phyloP scores from a whole-genome alignment of 2,797 vertebrate species.

The Arctocebus calabarensis region DNA sequence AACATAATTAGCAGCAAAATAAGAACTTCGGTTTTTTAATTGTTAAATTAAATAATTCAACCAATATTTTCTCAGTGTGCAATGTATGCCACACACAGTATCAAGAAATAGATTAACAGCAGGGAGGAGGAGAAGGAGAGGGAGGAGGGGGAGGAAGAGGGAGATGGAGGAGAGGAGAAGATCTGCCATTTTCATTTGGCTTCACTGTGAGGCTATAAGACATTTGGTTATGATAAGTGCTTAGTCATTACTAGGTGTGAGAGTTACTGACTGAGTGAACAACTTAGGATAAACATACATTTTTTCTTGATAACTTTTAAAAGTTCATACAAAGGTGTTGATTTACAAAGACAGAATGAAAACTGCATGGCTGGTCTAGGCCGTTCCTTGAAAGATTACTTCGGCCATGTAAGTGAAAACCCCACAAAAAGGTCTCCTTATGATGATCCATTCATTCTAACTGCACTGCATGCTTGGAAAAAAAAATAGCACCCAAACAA shows the following conservation, averaged over 20 bases:
- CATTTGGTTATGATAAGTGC: background rate
- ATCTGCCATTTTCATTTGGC: background rate
- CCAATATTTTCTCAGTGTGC: background rate
- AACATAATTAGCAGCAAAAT: background rate
- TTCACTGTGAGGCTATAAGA: background rate
- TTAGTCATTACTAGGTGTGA: background rate
- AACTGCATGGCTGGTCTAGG: background rate
- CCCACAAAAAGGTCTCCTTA: conserved; percentile 21
- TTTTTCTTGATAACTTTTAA: background rate
- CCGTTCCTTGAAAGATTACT: conserved; percentile 13
- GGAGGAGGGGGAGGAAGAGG: no score
- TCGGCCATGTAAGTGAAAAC: conserved; percentile 35
- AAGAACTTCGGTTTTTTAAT: background rate
- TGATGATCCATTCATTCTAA: conserved; percentile 14
- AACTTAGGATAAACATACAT: background rate
- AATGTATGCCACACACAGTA: background rate
- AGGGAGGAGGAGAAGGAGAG: no score
- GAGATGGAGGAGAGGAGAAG: no score
- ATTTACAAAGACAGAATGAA: conserved; percentile 28
- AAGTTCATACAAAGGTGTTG: conserved; percentile 20
- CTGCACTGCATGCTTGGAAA: background rate
- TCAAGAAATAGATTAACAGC: background rate
- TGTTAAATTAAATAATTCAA: conserved; percentile 2
- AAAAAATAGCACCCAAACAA: background rate
- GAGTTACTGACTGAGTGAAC: background rate